Percentiles rank a stretch among this genome's conserved stretches.
Conservation (phyloP, 2,113 vertebrate genomes). For the Anser cygnoides region DNA sequence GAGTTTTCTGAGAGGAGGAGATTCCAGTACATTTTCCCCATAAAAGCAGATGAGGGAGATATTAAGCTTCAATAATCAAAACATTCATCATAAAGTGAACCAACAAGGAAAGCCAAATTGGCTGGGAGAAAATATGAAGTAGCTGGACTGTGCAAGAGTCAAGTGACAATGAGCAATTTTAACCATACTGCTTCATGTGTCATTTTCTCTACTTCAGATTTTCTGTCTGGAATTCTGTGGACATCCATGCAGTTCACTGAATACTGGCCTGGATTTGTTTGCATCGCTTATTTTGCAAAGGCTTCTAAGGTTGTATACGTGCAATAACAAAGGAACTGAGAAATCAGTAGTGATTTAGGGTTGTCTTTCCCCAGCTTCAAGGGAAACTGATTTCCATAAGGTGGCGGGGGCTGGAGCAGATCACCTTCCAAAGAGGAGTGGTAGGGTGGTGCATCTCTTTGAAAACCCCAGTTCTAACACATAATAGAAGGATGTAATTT, state of each 20-base stretch:
- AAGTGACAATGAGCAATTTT: background rate
- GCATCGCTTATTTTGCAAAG: background rate
- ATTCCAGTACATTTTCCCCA: background rate
- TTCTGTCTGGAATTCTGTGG: background rate
- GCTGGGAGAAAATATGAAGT: background rate
- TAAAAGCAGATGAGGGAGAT: constrained; percentile 20
- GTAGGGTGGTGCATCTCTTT: background rate
- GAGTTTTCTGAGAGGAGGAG: background rate
- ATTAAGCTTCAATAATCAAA: constrained; percentile 7
- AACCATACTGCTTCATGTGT: background rate
- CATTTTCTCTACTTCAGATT: background rate
- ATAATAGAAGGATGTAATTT: background rate
- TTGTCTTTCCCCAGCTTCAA: background rate
- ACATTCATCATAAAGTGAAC: background rate
- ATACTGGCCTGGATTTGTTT: background rate
- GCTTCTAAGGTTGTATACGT: background rate
- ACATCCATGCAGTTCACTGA: background rate
- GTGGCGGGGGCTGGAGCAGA: background rate
- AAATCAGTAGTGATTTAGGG: background rate
- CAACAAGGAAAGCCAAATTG: background rate
- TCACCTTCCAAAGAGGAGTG: background rate
- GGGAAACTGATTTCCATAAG: background rate
- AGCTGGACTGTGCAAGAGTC: background rate
- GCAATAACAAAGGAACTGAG: background rate
- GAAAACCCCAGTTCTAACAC: background rate